Evolutionary conservation across 2,113 vertebrate genomes (phyloP).

Genomic region (Leptobrachium ailaonicum): DNA sequence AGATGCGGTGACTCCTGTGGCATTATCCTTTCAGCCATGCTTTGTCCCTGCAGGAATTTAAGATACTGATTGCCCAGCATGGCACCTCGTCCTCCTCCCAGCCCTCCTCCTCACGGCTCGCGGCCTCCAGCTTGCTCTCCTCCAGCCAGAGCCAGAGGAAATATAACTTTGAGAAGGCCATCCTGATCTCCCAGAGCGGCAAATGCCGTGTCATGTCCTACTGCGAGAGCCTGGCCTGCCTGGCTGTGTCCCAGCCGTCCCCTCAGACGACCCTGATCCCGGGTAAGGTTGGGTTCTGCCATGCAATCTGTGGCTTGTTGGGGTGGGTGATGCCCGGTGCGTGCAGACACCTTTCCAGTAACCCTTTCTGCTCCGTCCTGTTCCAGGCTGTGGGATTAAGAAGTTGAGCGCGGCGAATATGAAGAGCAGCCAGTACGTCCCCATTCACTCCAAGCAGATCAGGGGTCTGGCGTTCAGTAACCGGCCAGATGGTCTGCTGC

Average conservation of each 20-base stretch:
- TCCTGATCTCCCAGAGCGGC: conserved; percentile 82
- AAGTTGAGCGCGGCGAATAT: conserved; percentile 87
- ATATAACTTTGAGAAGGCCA: conserved; percentile 80
- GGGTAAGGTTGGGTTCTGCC: conserved; percentile 67
- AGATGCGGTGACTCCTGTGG: too few relatives aligned
- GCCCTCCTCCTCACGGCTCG: conserved; percentile 46
- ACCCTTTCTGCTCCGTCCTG: too few relatives aligned
- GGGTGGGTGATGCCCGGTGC: too few relatives aligned
- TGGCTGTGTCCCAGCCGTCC: conserved; percentile 89
- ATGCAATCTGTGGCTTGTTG: too few relatives aligned
- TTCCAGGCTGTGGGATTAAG: conserved; percentile 86
- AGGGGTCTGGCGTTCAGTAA: conserved; percentile 83
- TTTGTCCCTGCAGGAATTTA: conserved; percentile 76
- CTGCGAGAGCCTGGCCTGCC: conserved; percentile 79
- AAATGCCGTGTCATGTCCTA: conserved; percentile 85
- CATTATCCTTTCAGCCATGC: not conserved
- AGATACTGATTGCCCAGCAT: conserved; percentile 71
- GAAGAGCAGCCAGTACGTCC: conserved; percentile 91
- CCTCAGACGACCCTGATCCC: conserved; percentile 84
- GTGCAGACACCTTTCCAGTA: too few relatives aligned
- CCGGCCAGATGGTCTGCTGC: conserved; percentile 78
- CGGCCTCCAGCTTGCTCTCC: conserved; percentile 43
- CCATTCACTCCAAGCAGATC: conserved; percentile 91
- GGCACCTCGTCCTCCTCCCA: conserved; percentile 55
- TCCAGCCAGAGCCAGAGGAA: conserved; percentile 69